Conservation (phyloP, 2,797 vertebrate species). For the Tapera naevia region DNA sequence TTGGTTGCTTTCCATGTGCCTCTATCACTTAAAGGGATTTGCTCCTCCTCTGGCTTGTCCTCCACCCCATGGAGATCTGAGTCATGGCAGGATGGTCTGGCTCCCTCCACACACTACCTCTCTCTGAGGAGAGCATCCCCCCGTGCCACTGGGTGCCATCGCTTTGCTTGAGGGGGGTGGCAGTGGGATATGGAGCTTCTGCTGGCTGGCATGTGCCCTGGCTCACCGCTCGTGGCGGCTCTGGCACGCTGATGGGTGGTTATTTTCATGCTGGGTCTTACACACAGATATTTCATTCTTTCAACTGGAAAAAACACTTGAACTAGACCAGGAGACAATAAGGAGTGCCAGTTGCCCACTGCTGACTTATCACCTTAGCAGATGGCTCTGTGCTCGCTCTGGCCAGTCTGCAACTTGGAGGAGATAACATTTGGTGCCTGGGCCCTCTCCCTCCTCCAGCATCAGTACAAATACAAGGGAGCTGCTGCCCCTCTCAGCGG, state of each 20-base stretch:
- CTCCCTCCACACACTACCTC: rapidly evolving
- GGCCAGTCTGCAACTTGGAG: rapidly evolving
- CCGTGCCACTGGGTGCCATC: not conserved
- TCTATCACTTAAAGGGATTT: not conserved
- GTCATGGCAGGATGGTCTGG: rapidly evolving
- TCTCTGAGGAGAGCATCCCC: rapidly evolving
- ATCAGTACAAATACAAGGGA: not conserved
- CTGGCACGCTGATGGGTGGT: not conserved
- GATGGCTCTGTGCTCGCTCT: not conserved
- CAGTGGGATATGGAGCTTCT: not conserved
- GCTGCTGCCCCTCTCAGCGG: not conserved
- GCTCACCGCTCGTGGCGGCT: rapidly evolving
- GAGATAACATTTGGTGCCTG: not conserved
- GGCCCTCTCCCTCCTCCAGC: not conserved
- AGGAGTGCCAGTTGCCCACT: not conserved
- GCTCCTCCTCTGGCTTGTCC: not conserved
- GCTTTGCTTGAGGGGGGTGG: not conserved
- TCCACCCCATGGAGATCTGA: not conserved
- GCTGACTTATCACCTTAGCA: not conserved
- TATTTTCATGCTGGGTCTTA: not conserved
- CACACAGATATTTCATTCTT: not conserved
- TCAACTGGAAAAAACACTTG: not conserved
- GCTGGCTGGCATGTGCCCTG: rapidly evolving
- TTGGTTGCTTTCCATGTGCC: not conserved
- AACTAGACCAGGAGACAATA: not conserved